Conservation (phyloP, 2,113 vertebrate species). For the Anguilla japonica region DNA sequence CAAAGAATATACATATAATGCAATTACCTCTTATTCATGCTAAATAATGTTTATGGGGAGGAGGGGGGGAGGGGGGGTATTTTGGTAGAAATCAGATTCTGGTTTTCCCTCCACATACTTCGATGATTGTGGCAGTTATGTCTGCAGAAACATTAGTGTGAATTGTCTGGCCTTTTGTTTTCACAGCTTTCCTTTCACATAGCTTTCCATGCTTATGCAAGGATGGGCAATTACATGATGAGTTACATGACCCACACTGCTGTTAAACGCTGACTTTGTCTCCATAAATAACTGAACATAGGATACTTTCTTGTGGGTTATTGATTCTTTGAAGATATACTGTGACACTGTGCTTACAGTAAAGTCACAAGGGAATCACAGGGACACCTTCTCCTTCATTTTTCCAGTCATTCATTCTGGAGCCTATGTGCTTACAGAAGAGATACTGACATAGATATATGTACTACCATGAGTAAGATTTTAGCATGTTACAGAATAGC, state of each 20-base stretch:
- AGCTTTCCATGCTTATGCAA: background rate
- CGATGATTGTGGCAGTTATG: background rate
- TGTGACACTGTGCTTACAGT: background rate
- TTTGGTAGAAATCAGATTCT: background rate
- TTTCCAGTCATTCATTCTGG: background rate
- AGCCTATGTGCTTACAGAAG: background rate
- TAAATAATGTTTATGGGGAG: background rate
- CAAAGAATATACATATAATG: background rate
- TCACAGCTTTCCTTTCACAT: background rate
- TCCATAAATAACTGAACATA: background rate
- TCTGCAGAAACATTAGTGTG: no score
- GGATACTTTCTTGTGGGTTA: background rate
- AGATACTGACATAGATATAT: background rate
- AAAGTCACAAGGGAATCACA: slow-evolving; percentile 14
- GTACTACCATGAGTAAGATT: background rate
- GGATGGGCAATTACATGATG: no score
- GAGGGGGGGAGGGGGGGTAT: background rate
- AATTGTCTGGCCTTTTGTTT: no score
- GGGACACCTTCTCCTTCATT: background rate
- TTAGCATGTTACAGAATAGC: background rate
- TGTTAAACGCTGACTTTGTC: background rate
- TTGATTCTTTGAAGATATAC: background rate
- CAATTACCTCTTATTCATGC: background rate
- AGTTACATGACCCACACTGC: background rate
- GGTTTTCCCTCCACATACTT: background rate